These are phyloP conservation scores for Hesperia comma DNA, from an alignment of 2,888 invertebrate genomes.

Conservation along the genomic window DNA sequence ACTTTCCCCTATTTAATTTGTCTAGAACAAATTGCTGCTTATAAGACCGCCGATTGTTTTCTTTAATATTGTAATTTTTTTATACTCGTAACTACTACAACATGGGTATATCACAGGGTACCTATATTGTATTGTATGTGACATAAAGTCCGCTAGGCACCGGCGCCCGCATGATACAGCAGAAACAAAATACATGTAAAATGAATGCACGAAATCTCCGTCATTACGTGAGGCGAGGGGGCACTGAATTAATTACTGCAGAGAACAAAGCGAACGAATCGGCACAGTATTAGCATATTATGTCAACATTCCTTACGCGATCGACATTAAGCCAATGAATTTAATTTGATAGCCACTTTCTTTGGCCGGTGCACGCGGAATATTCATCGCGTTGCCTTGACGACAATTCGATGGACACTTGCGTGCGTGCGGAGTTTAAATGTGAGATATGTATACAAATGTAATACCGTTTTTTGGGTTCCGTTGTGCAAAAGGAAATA, in stretches of 20 bases:
- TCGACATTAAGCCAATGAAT: conserved; percentile 25
- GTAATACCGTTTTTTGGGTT: no score
- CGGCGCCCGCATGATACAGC: not conserved
- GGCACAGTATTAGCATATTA: conserved; percentile 28
- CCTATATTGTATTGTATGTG: no score
- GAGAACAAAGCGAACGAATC: conserved; percentile 17
- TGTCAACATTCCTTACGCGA: conserved; percentile 30
- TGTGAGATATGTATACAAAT: not conserved
- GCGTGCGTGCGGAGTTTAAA: not conserved
- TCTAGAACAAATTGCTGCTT: no score
- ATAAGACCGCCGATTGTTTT: no score
- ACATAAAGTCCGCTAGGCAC: not conserved
- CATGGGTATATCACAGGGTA: no score
- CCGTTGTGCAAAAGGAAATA: no score
- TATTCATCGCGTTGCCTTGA: conserved; percentile 20
- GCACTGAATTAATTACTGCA: not conserved
- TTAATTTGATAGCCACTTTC: conserved; percentile 31
- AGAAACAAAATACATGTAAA: conserved; percentile 5
- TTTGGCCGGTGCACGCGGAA: conserved; percentile 22
- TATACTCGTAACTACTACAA: no score
- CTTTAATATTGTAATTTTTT: no score
- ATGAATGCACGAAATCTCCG: not conserved
- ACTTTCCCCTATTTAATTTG: no score
- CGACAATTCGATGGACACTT: not conserved
- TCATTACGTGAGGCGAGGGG: not conserved